These are phyloP conservation scores for Notolabrus celidotus DNA, from an alignment of 2,797 vertebrate genomes.

Conservation along the genomic window DNA sequence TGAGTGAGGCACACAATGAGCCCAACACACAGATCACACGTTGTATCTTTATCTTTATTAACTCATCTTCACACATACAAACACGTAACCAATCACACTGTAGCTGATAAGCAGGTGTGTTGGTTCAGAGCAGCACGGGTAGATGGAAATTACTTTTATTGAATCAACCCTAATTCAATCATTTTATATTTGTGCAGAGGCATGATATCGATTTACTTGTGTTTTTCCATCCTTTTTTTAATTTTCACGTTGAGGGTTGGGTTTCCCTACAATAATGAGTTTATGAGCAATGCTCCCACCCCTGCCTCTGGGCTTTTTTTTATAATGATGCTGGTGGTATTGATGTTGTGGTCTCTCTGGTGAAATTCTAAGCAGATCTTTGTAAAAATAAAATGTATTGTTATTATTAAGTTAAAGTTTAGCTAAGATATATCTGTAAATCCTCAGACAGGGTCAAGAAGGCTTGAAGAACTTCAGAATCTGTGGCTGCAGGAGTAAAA, in stretches of 20 bases:
- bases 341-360: neutral
- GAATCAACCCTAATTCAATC: constrained; percentile 68
- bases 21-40: constrained; percentile 18
- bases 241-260: constrained; percentile 32
- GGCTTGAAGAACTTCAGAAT: neutral
- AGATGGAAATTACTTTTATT: constrained; percentile 68
- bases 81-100: constrained; percentile 25
- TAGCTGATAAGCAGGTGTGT: constrained; percentile 32
- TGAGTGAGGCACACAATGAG: neutral
- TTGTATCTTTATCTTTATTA: constrained; percentile 13
- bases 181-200: constrained; percentile 44
- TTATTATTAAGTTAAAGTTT: neutral
- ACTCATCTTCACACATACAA: constrained; percentile 2
- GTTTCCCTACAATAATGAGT: constrained; percentile 41
- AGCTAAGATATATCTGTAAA: neutral
- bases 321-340: constrained; percentile 14
- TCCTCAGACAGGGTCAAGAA: neutral
- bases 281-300: constrained; percentile 34
- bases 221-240: neutral
- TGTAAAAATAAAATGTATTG: neutral
- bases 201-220: constrained; percentile 54
- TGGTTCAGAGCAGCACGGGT: constrained; percentile 30
- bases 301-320: neutral
- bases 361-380: neutral
- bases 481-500: neutral